These are phyloP conservation scores for Cephus spinipes DNA, from an alignment of 2,888 invertebrate genomes.

Conservation along the genomic window DNA sequence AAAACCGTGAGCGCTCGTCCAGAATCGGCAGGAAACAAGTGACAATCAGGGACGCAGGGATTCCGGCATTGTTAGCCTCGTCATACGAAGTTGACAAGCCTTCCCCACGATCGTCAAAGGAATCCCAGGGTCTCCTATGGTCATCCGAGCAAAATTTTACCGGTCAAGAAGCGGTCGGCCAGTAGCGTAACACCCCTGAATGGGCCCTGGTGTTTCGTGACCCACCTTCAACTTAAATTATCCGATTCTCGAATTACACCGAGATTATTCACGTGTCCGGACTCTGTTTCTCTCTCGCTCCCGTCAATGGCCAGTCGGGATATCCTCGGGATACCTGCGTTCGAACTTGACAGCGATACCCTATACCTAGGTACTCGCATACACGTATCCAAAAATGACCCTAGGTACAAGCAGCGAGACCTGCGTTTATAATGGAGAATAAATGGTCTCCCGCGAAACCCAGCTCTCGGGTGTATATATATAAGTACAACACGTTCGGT, in stretches of 20 bases:
- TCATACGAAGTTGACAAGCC: slow-evolving; percentile 48
- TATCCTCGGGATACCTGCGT: background rate
- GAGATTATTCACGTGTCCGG: background rate
- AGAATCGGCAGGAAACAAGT: slow-evolving; percentile 59
- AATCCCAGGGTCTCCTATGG: slow-evolving; percentile 27
- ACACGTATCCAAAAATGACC: background rate
- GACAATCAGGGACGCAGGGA: slow-evolving; percentile 59
- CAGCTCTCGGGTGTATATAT: background rate
- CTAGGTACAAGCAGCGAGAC: background rate
- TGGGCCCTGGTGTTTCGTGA: background rate
- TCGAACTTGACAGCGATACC: background rate
- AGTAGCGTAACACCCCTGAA: background rate
- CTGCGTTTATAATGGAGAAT: background rate
- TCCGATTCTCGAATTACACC: background rate
- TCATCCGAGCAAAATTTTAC: slow-evolving; percentile 41
- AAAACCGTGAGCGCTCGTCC: slow-evolving; percentile 7
- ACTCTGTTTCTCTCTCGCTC: background rate
- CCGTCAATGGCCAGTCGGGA: background rate
- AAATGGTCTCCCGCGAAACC: background rate
- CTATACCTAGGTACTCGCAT: background rate
- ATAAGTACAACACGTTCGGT: background rate
- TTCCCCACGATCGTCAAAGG: slow-evolving; percentile 38
- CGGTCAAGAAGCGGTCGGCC: slow-evolving; percentile 34
- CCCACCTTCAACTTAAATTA: background rate
- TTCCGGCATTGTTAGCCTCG: slow-evolving; percentile 51